Evolutionary conservation across 2,797 vertebrate genomes (phyloP).

Genomic region (Harpagifer antarcticus): DNA sequence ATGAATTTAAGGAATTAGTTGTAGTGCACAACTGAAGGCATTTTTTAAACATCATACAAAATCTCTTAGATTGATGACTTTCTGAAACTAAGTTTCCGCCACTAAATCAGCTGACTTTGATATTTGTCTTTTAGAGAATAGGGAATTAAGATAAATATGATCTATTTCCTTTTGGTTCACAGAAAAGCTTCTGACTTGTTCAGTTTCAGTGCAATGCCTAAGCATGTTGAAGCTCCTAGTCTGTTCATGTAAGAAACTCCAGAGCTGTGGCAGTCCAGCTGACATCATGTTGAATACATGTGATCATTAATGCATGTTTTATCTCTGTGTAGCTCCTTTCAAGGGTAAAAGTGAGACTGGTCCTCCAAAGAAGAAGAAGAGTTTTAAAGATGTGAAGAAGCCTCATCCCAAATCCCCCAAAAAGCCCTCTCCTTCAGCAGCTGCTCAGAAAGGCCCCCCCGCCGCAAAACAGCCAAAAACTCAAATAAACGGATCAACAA

Average conservation of each 20-base stretch:
- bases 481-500: conserved; percentile 40
- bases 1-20: too few species aligned
- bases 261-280: not conserved
- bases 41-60: too few species aligned
- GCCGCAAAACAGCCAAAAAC: conserved; percentile 29
- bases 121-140: too few species aligned
- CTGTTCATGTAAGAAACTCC: not conserved
- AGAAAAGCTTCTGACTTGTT: not conserved
- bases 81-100: too few species aligned
- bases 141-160: too few species aligned
- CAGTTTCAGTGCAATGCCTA: too few species aligned
- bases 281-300: not conserved
- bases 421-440: conserved; percentile 33
- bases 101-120: too few species aligned
- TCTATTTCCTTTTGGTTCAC: too few species aligned
- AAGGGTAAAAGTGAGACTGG: conserved; percentile 64
- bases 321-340: conserved; percentile 77
- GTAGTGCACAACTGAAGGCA: too few species aligned
- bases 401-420: conserved; percentile 52
- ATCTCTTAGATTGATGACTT: too few species aligned
- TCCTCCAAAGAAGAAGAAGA: conserved; percentile 83
- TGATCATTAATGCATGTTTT: not conserved
- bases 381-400: conserved; percentile 57
- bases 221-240: not conserved
- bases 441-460: conserved; percentile 39